Base-by-base conservation (phyloP, 2,888 invertebrate genomes). In the Sussaba pulchella region DNA sequence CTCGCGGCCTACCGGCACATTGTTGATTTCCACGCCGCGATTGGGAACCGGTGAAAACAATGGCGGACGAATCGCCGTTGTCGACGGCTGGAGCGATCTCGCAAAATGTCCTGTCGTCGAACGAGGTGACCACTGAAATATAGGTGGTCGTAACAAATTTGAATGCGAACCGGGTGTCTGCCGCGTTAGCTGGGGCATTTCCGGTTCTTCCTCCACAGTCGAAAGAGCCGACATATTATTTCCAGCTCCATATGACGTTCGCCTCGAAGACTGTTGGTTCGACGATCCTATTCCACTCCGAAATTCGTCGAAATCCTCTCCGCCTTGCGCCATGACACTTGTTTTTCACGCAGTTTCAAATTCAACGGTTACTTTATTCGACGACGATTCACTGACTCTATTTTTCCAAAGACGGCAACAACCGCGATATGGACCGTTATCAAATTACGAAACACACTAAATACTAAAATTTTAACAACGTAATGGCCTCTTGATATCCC, bases 221-320 rank as follows among this genome's bases (percentile, higher is more conserved):
- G 63, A n/a, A 21, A 63, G 12, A 0, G 5, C 12, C 4, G 63
- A 41, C 1, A 19, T 43, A 6, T 12, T 39, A 17, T 2, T 9
- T 47, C 47, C 17, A 17, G 2, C 14, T 17, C 1, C 17, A 19
- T 1, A 17, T 8, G n/a, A 12, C 14, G 63, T 14, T 6, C 63
- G 43, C 26, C 63, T 63, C n/a, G 63, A 41, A 2, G 63, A 63
- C 6, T 63, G 63, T 10, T 43, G 63, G 10, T 4, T 5, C n/a
- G 59, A 19, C 9, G 39, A 1, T 5, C 21, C 10, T 4, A 63
- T 2, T 0, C 43, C 61, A 0, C 24, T 10, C 43, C n/a, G 21
- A 43, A 63, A 63, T 21, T 63, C 63, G 6, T 63, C 63, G 43
- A 24, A 63, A 12, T 6, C 8, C 6, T 63, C 21, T n/a, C 6